These are phyloP conservation scores for Ischnura elegans DNA, from an alignment of 2,888 invertebrate species.

Conservation along the genomic window DNA sequence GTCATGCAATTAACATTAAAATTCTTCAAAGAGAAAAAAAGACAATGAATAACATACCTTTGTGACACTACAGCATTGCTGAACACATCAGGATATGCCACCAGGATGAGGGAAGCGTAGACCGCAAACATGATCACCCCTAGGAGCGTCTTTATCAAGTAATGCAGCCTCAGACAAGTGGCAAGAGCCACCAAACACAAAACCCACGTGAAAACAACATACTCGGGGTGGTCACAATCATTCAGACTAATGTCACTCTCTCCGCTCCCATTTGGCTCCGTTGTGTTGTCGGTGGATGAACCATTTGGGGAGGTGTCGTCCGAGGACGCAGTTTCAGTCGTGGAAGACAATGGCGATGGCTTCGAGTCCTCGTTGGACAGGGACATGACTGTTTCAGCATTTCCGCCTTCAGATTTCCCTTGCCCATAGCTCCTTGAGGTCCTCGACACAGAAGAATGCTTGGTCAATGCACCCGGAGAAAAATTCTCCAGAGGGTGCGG, in stretches of 20 bases:
- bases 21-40: no score
- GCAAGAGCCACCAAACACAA: conserved; percentile 94
- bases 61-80: conserved; percentile 68
- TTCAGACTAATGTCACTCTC: conserved; percentile 71
- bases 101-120: conserved; percentile 86
- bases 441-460: conserved; percentile 12
- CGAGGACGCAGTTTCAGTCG: background rate
- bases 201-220: conserved; percentile 96
- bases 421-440: conserved; percentile 48
- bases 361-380: conserved; percentile 47
- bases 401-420: conserved; percentile 18
- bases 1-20: no score
- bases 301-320: background rate
- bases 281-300: background rate
- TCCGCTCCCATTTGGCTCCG: background rate
- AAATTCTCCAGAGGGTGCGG: background rate
- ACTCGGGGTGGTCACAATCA: conserved; percentile 87
- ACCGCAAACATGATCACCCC: conserved; percentile 87
- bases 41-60: background rate
- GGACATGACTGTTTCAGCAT: background rate
- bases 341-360: background rate
- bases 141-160: conserved; percentile 89
- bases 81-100: conserved; percentile 81
- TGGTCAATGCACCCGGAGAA: background rate
- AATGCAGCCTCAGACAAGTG: conserved; percentile 94